A percentile compares a stretch with the other conserved stretches of the same genome.
phyloP scores from a whole-genome alignment of 1,140 invertebrate species.

The Brevipalpus yothersi region DNA sequence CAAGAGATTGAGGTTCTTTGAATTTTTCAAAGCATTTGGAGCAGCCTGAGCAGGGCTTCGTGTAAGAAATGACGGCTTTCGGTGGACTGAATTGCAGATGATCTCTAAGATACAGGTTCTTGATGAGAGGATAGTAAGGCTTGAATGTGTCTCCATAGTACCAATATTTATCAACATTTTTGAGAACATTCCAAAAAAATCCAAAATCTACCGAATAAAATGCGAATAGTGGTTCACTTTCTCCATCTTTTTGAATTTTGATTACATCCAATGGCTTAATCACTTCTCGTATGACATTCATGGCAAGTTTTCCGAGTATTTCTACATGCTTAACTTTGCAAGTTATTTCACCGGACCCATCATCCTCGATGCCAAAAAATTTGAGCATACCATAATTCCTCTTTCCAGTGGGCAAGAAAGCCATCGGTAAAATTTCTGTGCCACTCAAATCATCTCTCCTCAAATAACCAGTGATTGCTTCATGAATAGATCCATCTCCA shows the following conservation, averaged over 20 bases:
- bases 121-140: conserved; percentile 26
- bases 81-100: background rate
- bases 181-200: too few species aligned
- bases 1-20: background rate
- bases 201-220: conserved; percentile 53
- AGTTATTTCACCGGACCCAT: background rate
- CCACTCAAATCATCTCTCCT: conserved; percentile 32
- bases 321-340: background rate
- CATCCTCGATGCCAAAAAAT: background rate
- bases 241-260: conserved; percentile 38
- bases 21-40: conserved; percentile 29
- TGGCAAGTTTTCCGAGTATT: conserved; percentile 41
- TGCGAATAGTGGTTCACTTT: conserved; percentile 46
- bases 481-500: conserved; percentile 72
- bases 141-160: conserved; percentile 45
- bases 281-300: conserved; percentile 48
- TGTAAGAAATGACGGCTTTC: conserved; percentile 39
- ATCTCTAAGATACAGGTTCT: background rate
- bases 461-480: conserved; percentile 50
- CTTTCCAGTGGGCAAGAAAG: background rate
- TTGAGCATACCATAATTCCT: background rate
- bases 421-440: background rate
- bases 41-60: conserved; percentile 55
- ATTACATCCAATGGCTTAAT: conserved; percentile 47
- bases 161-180: conserved; percentile 36